Conservation (phyloP, 2,797 vertebrate species). For the Oryzias sinensis region DNA sequence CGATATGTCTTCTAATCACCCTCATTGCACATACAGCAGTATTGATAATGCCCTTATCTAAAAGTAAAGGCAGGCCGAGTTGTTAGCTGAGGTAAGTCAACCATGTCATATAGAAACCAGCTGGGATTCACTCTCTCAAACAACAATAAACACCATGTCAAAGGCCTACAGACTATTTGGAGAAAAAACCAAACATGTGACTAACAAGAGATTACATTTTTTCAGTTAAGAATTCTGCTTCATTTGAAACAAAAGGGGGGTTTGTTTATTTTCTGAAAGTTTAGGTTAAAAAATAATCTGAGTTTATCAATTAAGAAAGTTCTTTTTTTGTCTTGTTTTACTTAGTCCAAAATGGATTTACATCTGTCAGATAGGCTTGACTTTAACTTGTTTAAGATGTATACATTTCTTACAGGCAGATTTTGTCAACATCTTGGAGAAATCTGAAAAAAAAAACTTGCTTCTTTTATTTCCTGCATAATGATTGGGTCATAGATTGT, state of each 20-base stretch:
- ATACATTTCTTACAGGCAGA: too few relatives aligned
- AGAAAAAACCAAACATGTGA: constrained; percentile 38
- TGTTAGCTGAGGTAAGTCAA: constrained; percentile 60
- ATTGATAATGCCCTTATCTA: constrained; percentile 69
- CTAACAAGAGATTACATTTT: constrained; percentile 41
- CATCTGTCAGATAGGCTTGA: too few relatives aligned
- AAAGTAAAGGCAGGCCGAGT: constrained; percentile 59
- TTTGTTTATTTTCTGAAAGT: constrained; percentile 1
- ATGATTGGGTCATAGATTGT: too few relatives aligned
- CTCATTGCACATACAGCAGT: constrained; percentile 70
- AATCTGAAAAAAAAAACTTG: too few relatives aligned
- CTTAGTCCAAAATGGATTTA: too few relatives aligned
- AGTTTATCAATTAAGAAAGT: too few relatives aligned
- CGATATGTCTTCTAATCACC: constrained; percentile 76
- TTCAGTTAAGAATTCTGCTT: constrained; percentile 23
- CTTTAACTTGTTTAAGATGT: too few relatives aligned
- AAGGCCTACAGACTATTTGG: constrained; percentile 18
- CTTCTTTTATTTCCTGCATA: too few relatives aligned
- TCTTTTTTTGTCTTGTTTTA: too few relatives aligned
- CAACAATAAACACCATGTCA: constrained; percentile 62
- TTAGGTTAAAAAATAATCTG: neutral
- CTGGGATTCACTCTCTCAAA: constrained; percentile 53
- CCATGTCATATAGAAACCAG: constrained; percentile 60
- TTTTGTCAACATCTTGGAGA: too few relatives aligned
- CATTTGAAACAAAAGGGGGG: constrained; percentile 16